Base-by-base conservation (phyloP, 2,113 vertebrate species). In the Alethe diademata region DNA sequence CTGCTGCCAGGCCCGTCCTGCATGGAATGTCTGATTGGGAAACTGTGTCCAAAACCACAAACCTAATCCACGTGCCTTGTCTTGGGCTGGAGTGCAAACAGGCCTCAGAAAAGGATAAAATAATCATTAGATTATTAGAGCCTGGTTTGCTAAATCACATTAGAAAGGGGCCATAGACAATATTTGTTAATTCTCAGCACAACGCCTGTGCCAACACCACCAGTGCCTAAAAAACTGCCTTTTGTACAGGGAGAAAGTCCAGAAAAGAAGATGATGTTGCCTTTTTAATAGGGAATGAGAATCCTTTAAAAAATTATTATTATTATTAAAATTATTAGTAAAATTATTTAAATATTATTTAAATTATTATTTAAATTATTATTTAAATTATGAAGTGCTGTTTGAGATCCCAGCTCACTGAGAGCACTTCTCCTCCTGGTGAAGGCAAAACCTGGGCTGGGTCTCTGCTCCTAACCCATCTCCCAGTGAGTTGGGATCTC, bases 51-150 rank as follows among this genome's bases (percentile, higher is more conserved):
- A 40, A 1, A 31, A 15, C 9, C 3, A 11, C 73, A 25, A 45
- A 12, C 13, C 1, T 1, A 10, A 3, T 29, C 56, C 11, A 3
- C 1, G 0, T 19, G 61, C 25, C 6, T 2, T 2, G 3, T 3
- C 22, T 19, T 1, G 22, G 47, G 3, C 11, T 54, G 38, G 11
- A 61, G 58, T 14, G 48, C 26, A 33, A 50, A 9, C 12, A 35
- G 22, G 7, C 18, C 11, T 29, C 6, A 4, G 1, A 10, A 35
- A 51, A 50, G 14, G 0, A 12, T 1, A 11, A 60, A 36, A 56
- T 6, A 13, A 1, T 17, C 38, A 11, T 25, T 14, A 1, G 35
- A 35, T 35, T 35, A 35, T 35, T 6, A 8, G 53, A 18, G 15
- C 26, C n/a, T 19, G 64, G 3, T 66, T 13, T 47, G 64, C 25